Percentiles rank a stretch among this genome's conserved stretches.
Evolutionary conservation across 2,113 vertebrate genomes (phyloP).

Genomic region (Nanger granti): DNA sequence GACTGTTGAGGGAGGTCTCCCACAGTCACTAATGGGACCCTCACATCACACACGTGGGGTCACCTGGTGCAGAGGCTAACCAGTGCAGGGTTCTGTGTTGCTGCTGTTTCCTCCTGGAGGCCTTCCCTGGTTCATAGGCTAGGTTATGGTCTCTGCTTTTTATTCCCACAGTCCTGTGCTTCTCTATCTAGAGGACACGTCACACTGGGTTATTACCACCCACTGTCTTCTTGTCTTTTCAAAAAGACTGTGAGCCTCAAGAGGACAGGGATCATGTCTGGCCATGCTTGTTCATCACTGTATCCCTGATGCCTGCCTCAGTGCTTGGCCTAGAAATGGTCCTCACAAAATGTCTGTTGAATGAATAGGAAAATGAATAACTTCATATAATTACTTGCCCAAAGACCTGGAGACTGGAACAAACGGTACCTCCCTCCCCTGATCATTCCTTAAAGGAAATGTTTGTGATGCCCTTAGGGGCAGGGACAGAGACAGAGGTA

Average conservation of each 20-base stretch:
- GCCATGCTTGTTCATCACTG: not conserved
- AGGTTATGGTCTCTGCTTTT: not conserved
- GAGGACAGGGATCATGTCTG: not conserved
- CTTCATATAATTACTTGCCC: not conserved
- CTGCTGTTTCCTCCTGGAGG: not conserved
- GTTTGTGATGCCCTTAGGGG: not conserved
- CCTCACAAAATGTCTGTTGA: slow-evolving; percentile 3
- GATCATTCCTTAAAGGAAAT: not conserved
- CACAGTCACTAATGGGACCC: not conserved
- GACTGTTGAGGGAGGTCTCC: not conserved
- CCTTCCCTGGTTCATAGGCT: not conserved
- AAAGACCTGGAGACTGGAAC: not conserved
- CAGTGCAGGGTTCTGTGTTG: not conserved
- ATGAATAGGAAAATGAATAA: not conserved
- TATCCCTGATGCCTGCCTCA: not conserved
- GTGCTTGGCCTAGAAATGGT: not conserved
- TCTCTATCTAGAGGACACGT: not conserved
- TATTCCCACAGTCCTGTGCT: not conserved
- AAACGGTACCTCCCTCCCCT: not conserved
- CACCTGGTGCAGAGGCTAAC: not conserved
- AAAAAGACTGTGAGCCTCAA: not conserved
- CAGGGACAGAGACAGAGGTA: not conserved
- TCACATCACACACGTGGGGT: not conserved
- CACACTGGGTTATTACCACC: not conserved
- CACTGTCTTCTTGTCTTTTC: not conserved